These are phyloP conservation scores for Ephialtes manifestator DNA, from an alignment of 2,888 invertebrate species.

Conservation along the genomic window DNA sequence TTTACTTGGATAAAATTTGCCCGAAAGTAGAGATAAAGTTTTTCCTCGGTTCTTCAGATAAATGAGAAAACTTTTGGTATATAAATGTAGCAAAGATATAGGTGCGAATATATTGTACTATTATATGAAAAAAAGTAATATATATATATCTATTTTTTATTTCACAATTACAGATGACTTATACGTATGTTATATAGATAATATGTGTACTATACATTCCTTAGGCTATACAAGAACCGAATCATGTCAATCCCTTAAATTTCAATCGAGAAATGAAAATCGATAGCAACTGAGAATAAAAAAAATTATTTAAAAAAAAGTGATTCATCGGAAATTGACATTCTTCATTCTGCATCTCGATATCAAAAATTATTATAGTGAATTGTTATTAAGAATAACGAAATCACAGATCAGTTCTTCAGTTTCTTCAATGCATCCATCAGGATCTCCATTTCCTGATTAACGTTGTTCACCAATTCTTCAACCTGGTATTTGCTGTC, in stretches of 20 bases:
- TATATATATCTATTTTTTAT: not conserved
- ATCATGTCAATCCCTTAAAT: conserved; percentile 43
- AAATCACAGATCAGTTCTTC: conserved; percentile 83
- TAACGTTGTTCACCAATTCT: conserved; percentile 93
- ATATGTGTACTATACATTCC: conserved; percentile 57
- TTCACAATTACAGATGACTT: conserved; percentile 56
- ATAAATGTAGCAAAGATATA: too few species aligned
- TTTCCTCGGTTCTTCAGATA: too few species aligned
- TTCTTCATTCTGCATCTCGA: conserved; percentile 15
- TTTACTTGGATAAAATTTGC: too few species aligned
- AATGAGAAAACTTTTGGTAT: too few species aligned
- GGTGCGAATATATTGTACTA: not conserved
- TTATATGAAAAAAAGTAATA: not conserved
- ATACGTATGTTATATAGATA: conserved; percentile 59
- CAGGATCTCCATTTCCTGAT: conserved; percentile 92
- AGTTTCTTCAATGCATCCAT: conserved; percentile 92
- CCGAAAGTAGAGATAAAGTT: too few species aligned
- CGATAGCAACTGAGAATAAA: conserved; percentile 30
- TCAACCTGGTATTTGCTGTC: conserved; percentile 96
- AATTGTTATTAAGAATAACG: too few species aligned
- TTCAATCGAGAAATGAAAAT: conserved; percentile 31
- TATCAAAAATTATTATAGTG: not conserved
- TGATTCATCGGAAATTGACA: not conserved
- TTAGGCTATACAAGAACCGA: conserved; percentile 15
- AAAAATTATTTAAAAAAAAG: not conserved